Base-by-base conservation (phyloP, 2,888 invertebrate species). In the Clitarchus hookeri region DNA sequence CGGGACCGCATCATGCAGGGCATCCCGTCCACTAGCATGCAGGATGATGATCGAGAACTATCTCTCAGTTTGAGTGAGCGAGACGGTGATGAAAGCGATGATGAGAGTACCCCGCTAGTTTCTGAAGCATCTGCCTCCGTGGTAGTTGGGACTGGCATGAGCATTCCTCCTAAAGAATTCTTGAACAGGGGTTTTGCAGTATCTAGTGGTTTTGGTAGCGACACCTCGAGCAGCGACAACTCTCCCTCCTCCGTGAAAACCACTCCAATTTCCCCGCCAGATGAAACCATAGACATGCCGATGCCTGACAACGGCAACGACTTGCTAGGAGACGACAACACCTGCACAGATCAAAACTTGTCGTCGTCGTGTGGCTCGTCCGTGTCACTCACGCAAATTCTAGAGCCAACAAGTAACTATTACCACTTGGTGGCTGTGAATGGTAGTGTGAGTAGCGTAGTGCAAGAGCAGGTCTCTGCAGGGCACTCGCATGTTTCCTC, bases 401-500 rank as follows among this genome's bases (percentile, higher is more conserved):
- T 87, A 26, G 88, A 88, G 65, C 87, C 87, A 16, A 53, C 86
- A 25, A 85, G 85, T 36, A 87, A 87, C 27, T 88, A 86, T 65
- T 88, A 87, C 44, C 87, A 88, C 36, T 83, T 88, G 84, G 87
- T 87, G 36, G 83, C 87, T 19, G 87, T 87, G 25, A 86, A 86
- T 27, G 87, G 84, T 8, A 88, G 87, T 80, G 53, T 83, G 36
- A 86, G 87, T 83, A 88, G 88, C 84, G 48, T 87, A 16, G 86
- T n/a, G 93, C 91, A 96, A 90, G 96, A 95, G 19, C 96, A 97
- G 91, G 94, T 96, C 87, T 94, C 94, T 36, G 97, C 97, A 89
- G 97, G 93, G 91, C 97, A 97, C 88, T 97, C 93, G 91, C 95
- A 93, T 90, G 97, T 93, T 89, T 94, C 95, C 90, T 97, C 97